Evolutionary conservation across 30 jellyfish, hydroid and myxozoan genomes (phyloP), one percentile per base, ranked within the genome.

Genomic region (Aurelia aurita complex sp. Pacific): DNA sequence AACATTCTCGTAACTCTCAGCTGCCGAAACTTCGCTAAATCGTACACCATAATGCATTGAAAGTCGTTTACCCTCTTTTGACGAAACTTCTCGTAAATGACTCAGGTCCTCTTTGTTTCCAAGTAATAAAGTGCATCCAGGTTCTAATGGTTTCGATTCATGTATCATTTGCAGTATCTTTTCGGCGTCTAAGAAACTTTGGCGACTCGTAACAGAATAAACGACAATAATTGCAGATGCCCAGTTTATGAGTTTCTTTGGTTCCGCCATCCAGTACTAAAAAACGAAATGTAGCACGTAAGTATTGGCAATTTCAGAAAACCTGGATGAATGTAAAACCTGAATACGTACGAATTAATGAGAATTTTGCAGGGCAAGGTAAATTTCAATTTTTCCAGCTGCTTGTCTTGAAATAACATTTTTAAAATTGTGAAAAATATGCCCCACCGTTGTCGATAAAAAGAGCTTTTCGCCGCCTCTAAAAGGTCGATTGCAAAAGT

Each of bases 1-100:
- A 17, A 91, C 89, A 34, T 91, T 86, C 60, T 91, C 98, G 80
- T 73, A 91, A 71, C 82, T 46, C 81, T 82, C 96, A 62, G 98
- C 88, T 46, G 98, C 98, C 76, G 98, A 91, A 80, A 88, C 82
- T 81, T 91, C 98, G 85, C 67, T 67, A 64, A 77, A 91, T 11
- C 94, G 88, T 17, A 86, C 93, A 50, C 96, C 95, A 71, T 67
- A 91, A 65, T 85, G 84, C 89, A 73, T 51, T 57, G 98, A 95
- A 1, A 91, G 87, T 57, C 91, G 69, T 86, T 85, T 85, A 2
- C 96, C 98, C 63, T 91, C 98, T 51, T 79, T 73, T 64, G 79
- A 43, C 73, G 91, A 17, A 40, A 91, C 98, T 40, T 85, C 87
- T 32, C 98, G 90, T 33, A 76, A 80, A 69, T 91, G 98, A 17